Percentiles rank a stretch among this genome's conserved stretches.
Conservation (phyloP, 2,888 invertebrate genomes). For the Halocaridina rubra region DNA sequence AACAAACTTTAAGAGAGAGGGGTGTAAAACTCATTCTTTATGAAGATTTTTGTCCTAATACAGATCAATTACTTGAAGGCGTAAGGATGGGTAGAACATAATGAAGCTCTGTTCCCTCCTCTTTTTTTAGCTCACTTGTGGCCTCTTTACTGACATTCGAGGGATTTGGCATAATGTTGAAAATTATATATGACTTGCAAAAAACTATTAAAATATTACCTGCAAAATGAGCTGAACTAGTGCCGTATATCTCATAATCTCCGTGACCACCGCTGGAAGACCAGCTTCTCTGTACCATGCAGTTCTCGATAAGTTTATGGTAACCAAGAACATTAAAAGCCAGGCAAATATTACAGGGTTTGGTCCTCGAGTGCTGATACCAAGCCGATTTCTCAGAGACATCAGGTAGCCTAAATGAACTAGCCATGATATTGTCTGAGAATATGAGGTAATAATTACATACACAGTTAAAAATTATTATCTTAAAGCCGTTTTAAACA, state of each 20-base stretch:
- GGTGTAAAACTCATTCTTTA: no score
- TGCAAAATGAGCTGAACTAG: slow-evolving; percentile 14
- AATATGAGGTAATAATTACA: no score
- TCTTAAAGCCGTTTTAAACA: no score
- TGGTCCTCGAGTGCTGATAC: slow-evolving; percentile 44
- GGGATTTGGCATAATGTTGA: neutral
- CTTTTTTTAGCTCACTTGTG: no score
- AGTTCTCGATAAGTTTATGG: slow-evolving; percentile 33
- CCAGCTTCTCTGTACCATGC: slow-evolving; percentile 11
- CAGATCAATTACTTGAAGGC: no score
- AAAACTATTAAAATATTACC: neutral
- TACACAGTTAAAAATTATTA: no score
- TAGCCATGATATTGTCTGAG: slow-evolving; percentile 46
- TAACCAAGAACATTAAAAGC: slow-evolving; percentile 29
- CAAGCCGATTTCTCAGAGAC: slow-evolving; percentile 32
- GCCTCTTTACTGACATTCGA: no score
- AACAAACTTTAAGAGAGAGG: no score
- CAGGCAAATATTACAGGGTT: slow-evolving; percentile 28
- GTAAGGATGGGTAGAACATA: no score
- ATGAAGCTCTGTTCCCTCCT: no score
- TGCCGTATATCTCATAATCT: slow-evolving; percentile 10
- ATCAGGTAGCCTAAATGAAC: slow-evolving; percentile 55
- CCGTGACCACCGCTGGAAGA: neutral
- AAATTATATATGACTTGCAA: no score
- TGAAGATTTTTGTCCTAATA: no score